These are phyloP conservation scores for Lysandra bellargus DNA, from an alignment of 2,888 invertebrate genomes.

Conservation along the genomic window DNA sequence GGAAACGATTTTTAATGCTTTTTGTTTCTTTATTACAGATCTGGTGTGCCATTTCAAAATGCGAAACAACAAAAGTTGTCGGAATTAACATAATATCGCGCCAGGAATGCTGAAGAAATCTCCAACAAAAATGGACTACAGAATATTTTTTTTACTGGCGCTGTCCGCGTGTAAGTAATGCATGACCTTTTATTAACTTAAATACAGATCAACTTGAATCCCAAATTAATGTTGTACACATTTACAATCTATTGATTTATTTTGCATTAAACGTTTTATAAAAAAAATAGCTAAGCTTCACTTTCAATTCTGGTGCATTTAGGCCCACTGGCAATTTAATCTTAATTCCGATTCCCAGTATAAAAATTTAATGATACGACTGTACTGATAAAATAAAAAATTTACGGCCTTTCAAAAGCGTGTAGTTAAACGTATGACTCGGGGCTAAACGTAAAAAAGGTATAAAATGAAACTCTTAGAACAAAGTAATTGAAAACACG, in stretches of 20 bases:
- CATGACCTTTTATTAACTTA: not conserved
- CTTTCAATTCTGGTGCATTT: not conserved
- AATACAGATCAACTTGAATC: too few species aligned
- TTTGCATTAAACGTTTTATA: too few species aligned
- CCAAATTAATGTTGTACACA: not conserved
- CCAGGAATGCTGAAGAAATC: conserved; percentile 33
- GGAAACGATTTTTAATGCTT: conserved; percentile 8
- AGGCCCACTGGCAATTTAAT: not conserved
- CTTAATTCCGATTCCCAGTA: not conserved
- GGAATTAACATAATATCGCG: conserved; percentile 47
- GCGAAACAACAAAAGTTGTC: conserved; percentile 46
- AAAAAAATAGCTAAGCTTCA: not conserved
- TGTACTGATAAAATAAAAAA: conserved; percentile 19
- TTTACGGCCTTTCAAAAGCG: conserved; percentile 17
- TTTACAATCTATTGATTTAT: not conserved
- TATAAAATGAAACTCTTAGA: conserved; percentile 43
- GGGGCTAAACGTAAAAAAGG: conserved; percentile 34
- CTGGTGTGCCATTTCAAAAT: conserved; percentile 46
- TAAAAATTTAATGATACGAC: not conserved
- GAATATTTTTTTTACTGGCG: conserved; percentile 57
- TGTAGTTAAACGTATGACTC: conserved; percentile 23
- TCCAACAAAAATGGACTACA: conserved; percentile 53
- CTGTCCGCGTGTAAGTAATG: conserved; percentile 64
- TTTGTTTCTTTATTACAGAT: conserved; percentile 45
- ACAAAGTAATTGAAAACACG: conserved; percentile 65